These are phyloP conservation scores for Nebria salina DNA, from an alignment of 2,888 invertebrate species.

Conservation along the genomic window DNA sequence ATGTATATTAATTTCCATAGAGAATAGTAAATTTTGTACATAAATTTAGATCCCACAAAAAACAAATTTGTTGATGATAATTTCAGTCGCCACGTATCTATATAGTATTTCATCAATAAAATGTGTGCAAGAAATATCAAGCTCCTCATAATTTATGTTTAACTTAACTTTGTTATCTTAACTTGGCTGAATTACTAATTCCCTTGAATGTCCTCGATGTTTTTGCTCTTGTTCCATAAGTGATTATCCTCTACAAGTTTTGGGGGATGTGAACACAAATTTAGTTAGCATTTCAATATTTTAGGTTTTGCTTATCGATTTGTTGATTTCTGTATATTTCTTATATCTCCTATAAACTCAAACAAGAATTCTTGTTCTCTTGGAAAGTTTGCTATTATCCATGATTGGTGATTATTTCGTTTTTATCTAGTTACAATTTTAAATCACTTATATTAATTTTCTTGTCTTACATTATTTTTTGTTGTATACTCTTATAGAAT, in stretches of 20 bases:
- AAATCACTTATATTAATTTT: no score
- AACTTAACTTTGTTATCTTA: neutral
- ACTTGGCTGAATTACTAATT: neutral
- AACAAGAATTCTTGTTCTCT: no score
- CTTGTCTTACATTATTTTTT: no score
- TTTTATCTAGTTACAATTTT: no score
- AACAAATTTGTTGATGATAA: no score
- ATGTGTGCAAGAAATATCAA: neutral
- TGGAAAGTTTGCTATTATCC: no score
- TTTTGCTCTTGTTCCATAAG: neutral
- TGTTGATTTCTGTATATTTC: neutral
- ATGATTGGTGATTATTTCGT: no score
- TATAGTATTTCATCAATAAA: neutral
- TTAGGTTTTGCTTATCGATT: neutral
- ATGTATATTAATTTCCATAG: no score
- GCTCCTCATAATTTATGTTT: neutral
- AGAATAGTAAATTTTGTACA: no score
- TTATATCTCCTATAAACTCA: neutral
- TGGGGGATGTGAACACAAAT: neutral
- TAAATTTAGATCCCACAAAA: no score
- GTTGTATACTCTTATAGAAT: no score
- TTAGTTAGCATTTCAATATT: neutral
- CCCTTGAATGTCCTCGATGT: neutral
- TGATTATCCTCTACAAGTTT: neutral
- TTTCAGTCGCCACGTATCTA: no score